A percentile compares a stretch with the other conserved stretches of the same genome.
Conservation (phyloP, 92 coral and sea anemone species). For the Micromussa lordhowensis region DNA sequence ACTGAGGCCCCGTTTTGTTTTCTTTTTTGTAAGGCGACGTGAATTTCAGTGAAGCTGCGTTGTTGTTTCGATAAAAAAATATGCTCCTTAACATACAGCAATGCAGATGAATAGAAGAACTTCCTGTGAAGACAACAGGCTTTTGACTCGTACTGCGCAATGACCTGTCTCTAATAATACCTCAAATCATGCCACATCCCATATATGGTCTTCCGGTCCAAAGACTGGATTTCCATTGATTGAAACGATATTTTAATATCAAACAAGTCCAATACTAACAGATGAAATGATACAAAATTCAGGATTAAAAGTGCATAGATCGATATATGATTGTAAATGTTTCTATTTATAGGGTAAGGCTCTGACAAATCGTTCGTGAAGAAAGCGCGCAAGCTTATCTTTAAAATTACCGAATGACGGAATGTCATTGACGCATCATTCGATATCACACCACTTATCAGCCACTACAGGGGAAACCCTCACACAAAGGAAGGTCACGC, state of each 20-base stretch:
- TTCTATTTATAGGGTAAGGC: neutral
- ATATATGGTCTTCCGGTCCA: slow-evolving; percentile 44
- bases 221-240: neutral
- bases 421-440: neutral
- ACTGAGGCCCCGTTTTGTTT: neutral
- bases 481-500: neutral
- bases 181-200: slow-evolving; percentile 38
- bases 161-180: neutral
- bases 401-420: neutral
- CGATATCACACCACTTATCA: neutral
- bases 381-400: neutral
- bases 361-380: neutral
- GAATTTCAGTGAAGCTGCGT: no score
- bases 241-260: neutral
- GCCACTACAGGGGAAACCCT: neutral
- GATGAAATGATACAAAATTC: neutral
- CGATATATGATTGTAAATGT: neutral
- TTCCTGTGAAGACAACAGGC: neutral
- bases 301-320: neutral
- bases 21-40: neutral
- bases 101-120: neutral
- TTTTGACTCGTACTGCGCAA: neutral
- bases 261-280: neutral
- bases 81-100: neutral
- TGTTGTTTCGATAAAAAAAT: neutral